phyloP scores from a whole-genome alignment of 2,888 invertebrate species.

The Pinctada fucata region DNA sequence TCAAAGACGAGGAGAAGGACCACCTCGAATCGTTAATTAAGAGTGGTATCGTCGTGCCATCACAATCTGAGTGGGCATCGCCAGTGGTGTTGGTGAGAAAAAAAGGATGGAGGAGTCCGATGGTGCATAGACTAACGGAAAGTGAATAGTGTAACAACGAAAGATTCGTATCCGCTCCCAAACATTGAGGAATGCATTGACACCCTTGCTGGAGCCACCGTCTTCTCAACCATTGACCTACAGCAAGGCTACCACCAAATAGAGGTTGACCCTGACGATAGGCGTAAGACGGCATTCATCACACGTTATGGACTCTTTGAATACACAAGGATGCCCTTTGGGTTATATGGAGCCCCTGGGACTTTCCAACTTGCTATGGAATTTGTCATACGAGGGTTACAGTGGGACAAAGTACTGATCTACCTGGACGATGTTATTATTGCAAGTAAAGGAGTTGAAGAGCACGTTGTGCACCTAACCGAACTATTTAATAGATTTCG shows the following conservation, averaged over 20 bases:
- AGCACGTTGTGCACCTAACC: not conserved
- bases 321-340: constrained; percentile 35
- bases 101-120: not conserved
- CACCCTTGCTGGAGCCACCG: not conserved
- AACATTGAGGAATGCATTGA: constrained; percentile 7
- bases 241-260: constrained; percentile 32
- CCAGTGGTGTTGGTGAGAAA: not conserved
- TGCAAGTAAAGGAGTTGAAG: constrained; percentile 11
- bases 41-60: constrained; percentile 5
- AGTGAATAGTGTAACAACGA: not conserved
- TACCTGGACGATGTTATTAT: constrained; percentile 9
- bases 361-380: constrained; percentile 38
- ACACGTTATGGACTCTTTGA: constrained; percentile 37
- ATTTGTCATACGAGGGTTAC: constrained; percentile 29
- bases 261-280: constrained; percentile 6
- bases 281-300: constrained; percentile 13
- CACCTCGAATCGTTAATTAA: constrained; percentile 1
- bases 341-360: constrained; percentile 44
- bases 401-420: constrained; percentile 26
- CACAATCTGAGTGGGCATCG: constrained; percentile 3
- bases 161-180: constrained; percentile 8
- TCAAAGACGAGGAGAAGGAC: not conserved
- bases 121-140: not conserved
- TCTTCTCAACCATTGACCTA: constrained; percentile 3
- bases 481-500: constrained; percentile 6